Evolutionary conservation across 2,113 vertebrate species (phyloP).

Genomic region (Nerophis lumbriciformis): DNA sequence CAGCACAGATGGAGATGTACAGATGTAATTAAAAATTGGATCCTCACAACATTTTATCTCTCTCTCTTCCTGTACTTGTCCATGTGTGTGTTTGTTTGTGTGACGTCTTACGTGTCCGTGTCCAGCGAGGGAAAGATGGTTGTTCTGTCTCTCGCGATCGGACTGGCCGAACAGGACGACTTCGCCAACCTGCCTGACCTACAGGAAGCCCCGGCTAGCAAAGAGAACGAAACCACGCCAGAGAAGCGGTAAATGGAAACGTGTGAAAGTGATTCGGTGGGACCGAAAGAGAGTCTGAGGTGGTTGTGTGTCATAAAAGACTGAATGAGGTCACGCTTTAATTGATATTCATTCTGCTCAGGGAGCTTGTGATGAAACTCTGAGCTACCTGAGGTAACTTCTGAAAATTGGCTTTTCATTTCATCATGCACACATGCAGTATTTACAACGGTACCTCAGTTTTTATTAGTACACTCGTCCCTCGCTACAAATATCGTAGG

Average conservation of each 20-base stretch:
- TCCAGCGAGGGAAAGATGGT: conserved; percentile 99
- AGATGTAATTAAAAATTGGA: conserved; percentile 20
- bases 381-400: not conserved
- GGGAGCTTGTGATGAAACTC: conserved; percentile 3
- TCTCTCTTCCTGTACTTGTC: conserved; percentile 38
- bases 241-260: conserved; percentile 88
- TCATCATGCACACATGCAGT: not conserved
- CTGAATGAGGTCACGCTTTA: conserved; percentile 9
- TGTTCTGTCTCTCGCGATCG: conserved; percentile 96
- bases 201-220: conserved; percentile 86
- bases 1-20: conserved; percentile 21
- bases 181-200: conserved; percentile 99
- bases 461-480: no score
- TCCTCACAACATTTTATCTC: conserved; percentile 31
- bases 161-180: conserved; percentile 98
- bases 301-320: conserved; percentile 13
- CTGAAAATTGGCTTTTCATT: conserved; percentile 1
- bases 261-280: conserved; percentile 7
- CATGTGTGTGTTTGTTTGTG: conserved; percentile 22
- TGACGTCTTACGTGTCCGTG: conserved; percentile 53
- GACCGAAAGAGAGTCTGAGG: not conserved
- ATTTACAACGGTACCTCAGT: no score
- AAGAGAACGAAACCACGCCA: conserved; percentile 83
- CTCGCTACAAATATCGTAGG: no score
- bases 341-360: conserved; percentile 4